These are phyloP conservation scores for Bostrychus sinensis DNA, from an alignment of 2,113 vertebrate genomes.

Conservation along the genomic window DNA sequence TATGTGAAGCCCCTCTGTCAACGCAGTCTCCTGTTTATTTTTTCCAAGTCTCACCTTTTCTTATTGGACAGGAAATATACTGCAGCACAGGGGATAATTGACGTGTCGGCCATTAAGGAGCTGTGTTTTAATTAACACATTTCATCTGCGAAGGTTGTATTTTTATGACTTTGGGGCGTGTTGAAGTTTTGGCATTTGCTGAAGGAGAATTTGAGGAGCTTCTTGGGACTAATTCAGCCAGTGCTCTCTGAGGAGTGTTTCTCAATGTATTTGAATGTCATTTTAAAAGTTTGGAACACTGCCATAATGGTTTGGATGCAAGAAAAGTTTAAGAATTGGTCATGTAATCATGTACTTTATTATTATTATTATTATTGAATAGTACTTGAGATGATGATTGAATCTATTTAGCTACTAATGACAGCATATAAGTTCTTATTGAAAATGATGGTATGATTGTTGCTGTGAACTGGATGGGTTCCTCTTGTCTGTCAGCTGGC, in stretches of 20 bases:
- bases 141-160: neutral
- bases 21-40: neutral
- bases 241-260: slow-evolving; percentile 38
- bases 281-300: slow-evolving; percentile 39
- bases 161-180: slow-evolving; percentile 1
- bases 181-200: slow-evolving; percentile 16
- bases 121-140: slow-evolving; percentile 1
- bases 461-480: neutral
- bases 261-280: slow-evolving; percentile 57
- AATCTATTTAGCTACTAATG: neutral
- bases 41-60: neutral
- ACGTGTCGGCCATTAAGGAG: neutral
- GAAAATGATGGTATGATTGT: neutral
- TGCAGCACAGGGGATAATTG: neutral
- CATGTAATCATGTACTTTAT: neutral
- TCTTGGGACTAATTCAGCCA: slow-evolving; percentile 18
- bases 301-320: slow-evolving; percentile 41
- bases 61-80: neutral
- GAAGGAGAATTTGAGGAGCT: slow-evolving; percentile 28
- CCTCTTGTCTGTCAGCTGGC: slow-evolving; percentile 3
- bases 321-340: neutral
- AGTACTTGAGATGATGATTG: neutral
- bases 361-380: neutral
- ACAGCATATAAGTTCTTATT: neutral
- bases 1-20: slow-evolving; percentile 6